These are phyloP conservation scores for Saguinus midas DNA, from an alignment of 2,113 vertebrate species.

Conservation along the genomic window DNA sequence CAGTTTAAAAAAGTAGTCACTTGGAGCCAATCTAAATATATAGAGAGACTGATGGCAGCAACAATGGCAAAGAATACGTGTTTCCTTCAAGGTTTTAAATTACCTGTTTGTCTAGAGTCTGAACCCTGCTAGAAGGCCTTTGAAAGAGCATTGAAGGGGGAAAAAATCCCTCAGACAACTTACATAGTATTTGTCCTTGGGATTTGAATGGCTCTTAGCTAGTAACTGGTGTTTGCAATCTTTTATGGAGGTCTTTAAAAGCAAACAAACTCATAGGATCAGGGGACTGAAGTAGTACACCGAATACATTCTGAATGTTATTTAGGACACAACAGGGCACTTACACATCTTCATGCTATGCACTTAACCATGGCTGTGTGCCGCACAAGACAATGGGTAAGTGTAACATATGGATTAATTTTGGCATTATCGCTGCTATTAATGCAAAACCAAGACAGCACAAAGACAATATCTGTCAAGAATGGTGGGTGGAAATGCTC, in stretches of 20 bases:
- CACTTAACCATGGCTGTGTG: not conserved
- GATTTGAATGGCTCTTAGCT: not conserved
- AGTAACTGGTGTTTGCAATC: not conserved
- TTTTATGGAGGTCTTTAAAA: conserved; percentile 1
- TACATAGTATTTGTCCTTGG: not conserved
- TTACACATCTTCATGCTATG: not conserved
- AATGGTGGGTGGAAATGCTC: not conserved
- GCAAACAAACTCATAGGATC: not conserved
- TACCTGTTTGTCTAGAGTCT: not conserved
- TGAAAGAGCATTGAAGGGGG: not conserved
- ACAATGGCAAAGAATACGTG: accelerated
- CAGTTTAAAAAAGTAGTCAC: not conserved
- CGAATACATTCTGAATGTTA: accelerated
- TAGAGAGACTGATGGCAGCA: too few relatives aligned
- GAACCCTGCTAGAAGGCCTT: not conserved
- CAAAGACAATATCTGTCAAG: not conserved
- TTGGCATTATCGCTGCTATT: not conserved
- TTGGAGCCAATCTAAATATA: not conserved
- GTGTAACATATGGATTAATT: not conserved
- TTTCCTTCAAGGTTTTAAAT: conserved; percentile 1
- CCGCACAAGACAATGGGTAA: not conserved
- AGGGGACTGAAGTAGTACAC: not conserved
- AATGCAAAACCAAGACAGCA: not conserved
- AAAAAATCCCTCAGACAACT: not conserved
- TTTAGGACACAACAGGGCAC: not conserved